Percentiles rank a stretch among this genome's conserved stretches.
These are phyloP conservation scores for Coracopsis vasa DNA, from an alignment of 2,113 vertebrate species.

Conservation along the genomic window DNA sequence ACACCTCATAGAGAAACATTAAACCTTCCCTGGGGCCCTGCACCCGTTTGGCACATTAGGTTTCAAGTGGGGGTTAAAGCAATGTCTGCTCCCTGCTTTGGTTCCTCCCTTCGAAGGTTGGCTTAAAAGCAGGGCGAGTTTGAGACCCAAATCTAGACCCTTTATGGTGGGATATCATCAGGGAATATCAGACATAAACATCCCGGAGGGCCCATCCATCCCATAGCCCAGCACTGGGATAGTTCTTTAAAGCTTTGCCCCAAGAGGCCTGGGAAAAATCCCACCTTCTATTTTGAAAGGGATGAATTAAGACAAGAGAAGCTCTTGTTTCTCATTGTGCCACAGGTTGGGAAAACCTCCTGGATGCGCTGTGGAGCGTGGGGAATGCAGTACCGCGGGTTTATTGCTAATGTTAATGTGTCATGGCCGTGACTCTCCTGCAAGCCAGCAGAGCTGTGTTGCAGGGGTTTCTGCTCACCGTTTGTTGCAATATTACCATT, in stretches of 20 bases:
- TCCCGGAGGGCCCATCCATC: neutral
- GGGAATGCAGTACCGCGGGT: neutral
- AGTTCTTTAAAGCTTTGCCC: neutral
- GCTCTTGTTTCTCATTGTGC: neutral
- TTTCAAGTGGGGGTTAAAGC: neutral
- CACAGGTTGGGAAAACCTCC: neutral
- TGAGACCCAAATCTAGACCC: neutral
- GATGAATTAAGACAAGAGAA: neutral
- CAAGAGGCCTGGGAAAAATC: neutral
- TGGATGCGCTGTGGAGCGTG: neutral
- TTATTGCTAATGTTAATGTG: neutral
- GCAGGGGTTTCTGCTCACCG: neutral
- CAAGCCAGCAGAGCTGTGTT: neutral
- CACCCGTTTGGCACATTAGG: fast-evolving
- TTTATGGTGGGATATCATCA: neutral
- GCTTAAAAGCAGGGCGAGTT: neutral
- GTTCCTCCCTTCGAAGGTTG: neutral
- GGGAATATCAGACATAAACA: neutral
- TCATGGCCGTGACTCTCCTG: neutral
- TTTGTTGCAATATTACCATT: neutral
- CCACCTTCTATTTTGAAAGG: neutral
- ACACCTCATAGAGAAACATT: neutral
- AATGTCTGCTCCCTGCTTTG: neutral
- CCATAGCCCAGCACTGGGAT: neutral
- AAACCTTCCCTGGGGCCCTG: neutral